Evolutionary conservation across 1,140 invertebrate genomes (phyloP), one percentile per base, ranked within the genome.

Genomic region (Aphelenchoides besseyi): DNA sequence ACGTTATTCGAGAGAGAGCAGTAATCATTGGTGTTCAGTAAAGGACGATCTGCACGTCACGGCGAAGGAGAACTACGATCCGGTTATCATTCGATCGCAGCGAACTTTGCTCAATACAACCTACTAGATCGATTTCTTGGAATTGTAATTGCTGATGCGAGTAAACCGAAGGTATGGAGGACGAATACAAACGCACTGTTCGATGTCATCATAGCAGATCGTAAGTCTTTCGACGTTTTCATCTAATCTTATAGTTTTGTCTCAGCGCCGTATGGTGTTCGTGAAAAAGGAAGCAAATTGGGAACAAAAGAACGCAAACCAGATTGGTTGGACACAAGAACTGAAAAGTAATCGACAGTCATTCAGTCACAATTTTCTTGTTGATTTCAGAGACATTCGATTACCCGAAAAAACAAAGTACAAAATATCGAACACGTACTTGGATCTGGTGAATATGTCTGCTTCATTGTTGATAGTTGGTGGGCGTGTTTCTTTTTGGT

Each of bases 241-340:
- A 48, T 23, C 23, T 23, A 23, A 16, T 48, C 2, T 52, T 9
- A 71, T 64, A 32, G 1, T 68, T 68, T 18, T 69, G 32, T 82
- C 85, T 63, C 70, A 87, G 87, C 87, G 69, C 87, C 87, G 0
- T 88, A 88, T 83, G 87, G 87, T 36, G 85, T 88, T 1, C 74
- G 87, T 66, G 87, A 88, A 55, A 81, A 82, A 54, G 71, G 81
- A 3, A 55, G 69, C 33, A 80, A 81, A 54, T 64, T 83, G 9
- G 82, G 83, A 16, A 62, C 61, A 26, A 77, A 74, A 23, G 63
- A 72, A 26, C 48, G 69, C 28, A 80, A 81, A 32, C 59, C 67
- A 16, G 53, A 73, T 62, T 79, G 72, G 72, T 73, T 55, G 2
- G n/a, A 63, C 2, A 35, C 72, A 2, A 30, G 48, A 30, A n/a